Conservation (phyloP, 2,888 invertebrate genomes). For the Lampropteryx suffumata region DNA sequence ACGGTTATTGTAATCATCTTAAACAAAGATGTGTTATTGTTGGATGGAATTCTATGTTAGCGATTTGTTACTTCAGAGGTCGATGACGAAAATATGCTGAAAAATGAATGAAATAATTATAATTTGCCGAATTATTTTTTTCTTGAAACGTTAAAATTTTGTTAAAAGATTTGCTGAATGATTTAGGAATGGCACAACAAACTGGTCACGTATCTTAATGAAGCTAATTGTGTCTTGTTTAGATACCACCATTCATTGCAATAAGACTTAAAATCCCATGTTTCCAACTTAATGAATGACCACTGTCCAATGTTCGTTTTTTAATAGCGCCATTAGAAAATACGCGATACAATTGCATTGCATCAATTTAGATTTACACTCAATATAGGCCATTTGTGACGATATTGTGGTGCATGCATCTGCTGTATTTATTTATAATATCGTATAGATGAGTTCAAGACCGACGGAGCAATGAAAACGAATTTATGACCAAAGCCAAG, state of each 20-base stretch:
- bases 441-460: conserved; percentile 35
- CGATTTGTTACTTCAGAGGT: conserved; percentile 6
- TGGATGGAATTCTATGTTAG: conserved; percentile 6
- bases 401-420: not conserved
- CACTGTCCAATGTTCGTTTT: not conserved
- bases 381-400: too few species aligned
- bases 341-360: not conserved
- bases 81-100: not conserved
- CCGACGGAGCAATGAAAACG: conserved; percentile 53
- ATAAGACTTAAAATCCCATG: too few species aligned
- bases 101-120: not conserved
- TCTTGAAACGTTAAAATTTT: not conserved
- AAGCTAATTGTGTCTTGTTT: conserved; percentile 5
- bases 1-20: conserved; percentile 23
- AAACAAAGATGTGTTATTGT: conserved; percentile 23
- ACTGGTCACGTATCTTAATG: conserved; percentile 4
- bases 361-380: too few species aligned
- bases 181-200: conserved; percentile 18
- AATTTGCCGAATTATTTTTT: conserved; percentile 1
- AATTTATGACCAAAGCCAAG: conserved; percentile 50
- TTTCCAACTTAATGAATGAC: too few species aligned
- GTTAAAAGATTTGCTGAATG: conserved; percentile 10
- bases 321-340: conserved; percentile 4
- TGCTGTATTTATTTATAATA: not conserved
- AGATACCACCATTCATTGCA: too few species aligned